Evolutionary conservation across 2,888 invertebrate species (phyloP).

Genomic region (Pterostichus madidus): DNA sequence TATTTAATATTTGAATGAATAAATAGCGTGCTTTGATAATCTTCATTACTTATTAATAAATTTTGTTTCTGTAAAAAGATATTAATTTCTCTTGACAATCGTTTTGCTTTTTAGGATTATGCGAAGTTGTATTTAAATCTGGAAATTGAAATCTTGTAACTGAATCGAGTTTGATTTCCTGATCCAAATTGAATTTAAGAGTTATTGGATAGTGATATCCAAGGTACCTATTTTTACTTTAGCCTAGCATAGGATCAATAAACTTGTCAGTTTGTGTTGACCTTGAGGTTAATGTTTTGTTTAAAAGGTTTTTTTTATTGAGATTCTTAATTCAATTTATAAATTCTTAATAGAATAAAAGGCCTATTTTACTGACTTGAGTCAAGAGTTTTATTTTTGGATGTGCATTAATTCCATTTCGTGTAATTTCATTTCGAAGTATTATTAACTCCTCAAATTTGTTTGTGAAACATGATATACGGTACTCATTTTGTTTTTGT

Average conservation of each 20-base stretch:
- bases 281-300: too few relatives aligned
- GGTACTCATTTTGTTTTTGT: too few relatives aligned
- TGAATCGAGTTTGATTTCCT: conserved; percentile 8
- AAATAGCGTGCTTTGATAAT: neutral
- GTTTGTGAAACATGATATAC: too few relatives aligned
- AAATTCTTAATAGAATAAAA: too few relatives aligned
- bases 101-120: neutral
- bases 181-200: conserved; percentile 24
- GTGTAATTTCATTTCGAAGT: too few relatives aligned
- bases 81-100: neutral
- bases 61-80: neutral
- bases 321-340: too few relatives aligned
- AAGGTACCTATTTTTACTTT: neutral
- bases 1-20: neutral
- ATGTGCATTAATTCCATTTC: too few relatives aligned
- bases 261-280: neutral
- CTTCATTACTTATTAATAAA: neutral
- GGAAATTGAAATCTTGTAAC: neutral
- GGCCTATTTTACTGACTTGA: too few relatives aligned
- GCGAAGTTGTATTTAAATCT: neutral
- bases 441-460: too few relatives aligned
- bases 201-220: neutral
- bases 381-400: too few relatives aligned
- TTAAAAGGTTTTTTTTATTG: too few relatives aligned
- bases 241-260: neutral